A percentile compares a stretch with the other conserved stretches of the same genome.
phyloP scores from a whole-genome alignment of 2,888 invertebrate genomes.

The Chironomus tentans region DNA sequence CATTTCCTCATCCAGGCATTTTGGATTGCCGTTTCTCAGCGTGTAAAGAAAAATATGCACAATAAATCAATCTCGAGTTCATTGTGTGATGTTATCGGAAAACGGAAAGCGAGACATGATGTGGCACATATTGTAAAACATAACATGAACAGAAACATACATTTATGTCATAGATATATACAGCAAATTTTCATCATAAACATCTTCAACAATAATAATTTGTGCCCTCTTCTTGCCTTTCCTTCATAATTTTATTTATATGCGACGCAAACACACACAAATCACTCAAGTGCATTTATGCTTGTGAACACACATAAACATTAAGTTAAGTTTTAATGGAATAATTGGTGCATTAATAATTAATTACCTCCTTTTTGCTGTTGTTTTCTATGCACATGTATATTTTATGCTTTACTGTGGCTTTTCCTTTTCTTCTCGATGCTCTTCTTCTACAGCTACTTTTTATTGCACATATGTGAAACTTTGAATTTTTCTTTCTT shows the following conservation, averaged over 20 bases:
- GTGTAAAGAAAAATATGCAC: neutral
- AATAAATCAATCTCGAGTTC: slow-evolving; percentile 22
- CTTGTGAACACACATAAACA: neutral
- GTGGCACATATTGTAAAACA: slow-evolving; percentile 8
- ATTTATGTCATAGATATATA: slow-evolving; percentile 8
- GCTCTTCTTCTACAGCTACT: neutral
- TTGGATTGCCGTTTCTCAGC: neutral
- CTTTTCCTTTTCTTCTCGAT: neutral
- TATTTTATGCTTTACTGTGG: neutral
- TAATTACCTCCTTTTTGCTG: neutral
- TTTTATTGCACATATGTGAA: too few relatives aligned
- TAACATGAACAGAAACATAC: neutral
- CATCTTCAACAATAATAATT: neutral
- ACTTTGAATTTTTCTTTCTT: too few relatives aligned
- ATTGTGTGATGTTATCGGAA: slow-evolving; percentile 16
- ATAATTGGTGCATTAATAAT: slow-evolving; percentile 14
- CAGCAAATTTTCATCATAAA: neutral
- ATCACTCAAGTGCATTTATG: neutral
- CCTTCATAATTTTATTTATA: too few relatives aligned
- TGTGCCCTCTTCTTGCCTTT: too few relatives aligned
- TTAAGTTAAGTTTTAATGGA: neutral
- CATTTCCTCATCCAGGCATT: neutral
- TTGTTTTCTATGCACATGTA: neutral
- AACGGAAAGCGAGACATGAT: slow-evolving; percentile 3
- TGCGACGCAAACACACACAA: neutral